Evolutionary conservation across 2,797 vertebrate genomes (phyloP), one percentile per base, ranked within the genome.

Genomic region (Macroramphosus scolopax): DNA sequence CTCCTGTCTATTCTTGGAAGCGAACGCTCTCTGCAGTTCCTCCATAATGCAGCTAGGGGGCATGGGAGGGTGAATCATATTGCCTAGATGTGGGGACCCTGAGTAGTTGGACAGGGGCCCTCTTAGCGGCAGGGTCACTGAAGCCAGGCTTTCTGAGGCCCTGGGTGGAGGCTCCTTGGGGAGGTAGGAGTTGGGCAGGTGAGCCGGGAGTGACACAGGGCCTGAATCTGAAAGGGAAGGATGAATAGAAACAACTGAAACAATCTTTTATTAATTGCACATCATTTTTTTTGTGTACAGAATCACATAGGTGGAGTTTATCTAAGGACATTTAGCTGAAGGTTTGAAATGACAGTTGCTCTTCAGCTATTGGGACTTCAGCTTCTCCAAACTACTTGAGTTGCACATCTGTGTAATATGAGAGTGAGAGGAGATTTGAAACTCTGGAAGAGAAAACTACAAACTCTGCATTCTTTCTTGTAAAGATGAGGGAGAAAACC

Each of bases 31-130:
- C 80, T 98, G 96, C 55, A 98, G 91, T 82, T 98, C 96, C 69
- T 98, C 96, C 63, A 98, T 97, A 69, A 98, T 94, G 49, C 94
- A 93, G 87, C 94, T 97, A 72, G 95, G 94, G 63, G 95, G 95
- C 90, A 97, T 91, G n/a, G 93, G 93, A 68, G 93, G 91, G 76
- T 94, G 94, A 53, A 95, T 88, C 84, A 95, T 87, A 79, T 93
- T 89, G 75, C 89, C 90, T 48, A 95, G 75, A 71, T 94, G 94
- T 20, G 94, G 95, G 37, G 94, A 97, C 50, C 92, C 89, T 0
- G 92, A 92, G 52, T 92, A 64, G 1, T 94, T 94, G 56, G 87
- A 71, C 37, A 92, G 88, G 72, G 92, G 92, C 66, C 92, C 93
- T 84, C 93, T 86, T 9, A 86, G 62, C 0, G 76, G 60, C 42